Conservation (phyloP, 2,113 vertebrate genomes). For the Pyxicephalus adspersus region DNA sequence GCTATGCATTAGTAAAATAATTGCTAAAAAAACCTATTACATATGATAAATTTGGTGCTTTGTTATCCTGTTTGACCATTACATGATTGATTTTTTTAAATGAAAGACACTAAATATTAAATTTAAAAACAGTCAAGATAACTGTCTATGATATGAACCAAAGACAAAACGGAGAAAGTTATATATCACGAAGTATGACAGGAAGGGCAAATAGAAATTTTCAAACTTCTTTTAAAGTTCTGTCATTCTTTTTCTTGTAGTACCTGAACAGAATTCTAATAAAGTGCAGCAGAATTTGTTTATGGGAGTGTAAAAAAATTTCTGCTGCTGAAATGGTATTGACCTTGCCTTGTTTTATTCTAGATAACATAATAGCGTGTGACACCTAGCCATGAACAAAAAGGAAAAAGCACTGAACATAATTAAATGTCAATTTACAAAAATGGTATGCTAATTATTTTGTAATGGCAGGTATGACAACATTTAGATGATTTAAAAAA, state of each 20-base stretch:
- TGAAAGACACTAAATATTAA: neutral
- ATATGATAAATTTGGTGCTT: conserved; percentile 3
- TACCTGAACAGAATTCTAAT: neutral
- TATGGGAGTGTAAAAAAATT: no score
- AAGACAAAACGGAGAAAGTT: neutral
- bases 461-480: no score
- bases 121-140: conserved; percentile 10
- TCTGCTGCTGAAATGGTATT: no score
- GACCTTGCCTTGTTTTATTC: no score
- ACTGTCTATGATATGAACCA: conserved; percentile 10
- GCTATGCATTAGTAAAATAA: conserved; percentile 28
- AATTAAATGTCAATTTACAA: no score
- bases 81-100: conserved; percentile 2
- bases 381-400: no score
- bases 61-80: neutral
- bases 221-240: neutral
- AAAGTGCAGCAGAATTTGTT: neutral
- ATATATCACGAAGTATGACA: conserved; percentile 14
- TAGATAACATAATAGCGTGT: no score
- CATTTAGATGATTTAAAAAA: no score
- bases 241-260: neutral
- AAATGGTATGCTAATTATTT: no score
- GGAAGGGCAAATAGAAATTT: neutral
- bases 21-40: conserved; percentile 9
- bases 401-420: no score